A percentile compares a stretch with the other conserved stretches of the same genome.
Evolutionary conservation across 2,888 invertebrate genomes (phyloP).

Genomic region (Darwinula stevensoni): DNA sequence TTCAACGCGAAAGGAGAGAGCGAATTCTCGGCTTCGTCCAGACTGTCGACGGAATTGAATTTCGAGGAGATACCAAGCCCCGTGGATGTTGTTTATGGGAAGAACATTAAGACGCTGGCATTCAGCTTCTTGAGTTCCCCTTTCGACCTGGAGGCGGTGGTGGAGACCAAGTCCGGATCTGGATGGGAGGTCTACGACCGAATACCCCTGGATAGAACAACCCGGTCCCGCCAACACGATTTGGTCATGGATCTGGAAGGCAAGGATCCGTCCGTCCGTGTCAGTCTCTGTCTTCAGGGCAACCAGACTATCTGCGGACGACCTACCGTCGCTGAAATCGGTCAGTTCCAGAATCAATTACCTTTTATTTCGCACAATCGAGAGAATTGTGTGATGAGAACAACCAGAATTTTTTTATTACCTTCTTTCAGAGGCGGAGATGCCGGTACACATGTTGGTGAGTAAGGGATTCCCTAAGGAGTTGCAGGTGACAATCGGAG

Average conservation of each 20-base stretch:
- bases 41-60: constrained; percentile 51
- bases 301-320: constrained; percentile 46
- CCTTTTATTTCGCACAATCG: too few relatives aligned
- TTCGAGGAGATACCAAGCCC: constrained; percentile 36
- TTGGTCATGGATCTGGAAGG: constrained; percentile 17
- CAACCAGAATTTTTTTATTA: too few relatives aligned
- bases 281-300: constrained; percentile 47
- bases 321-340: constrained; percentile 66
- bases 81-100: constrained; percentile 50
- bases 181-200: constrained; percentile 24
- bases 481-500: too few relatives aligned
- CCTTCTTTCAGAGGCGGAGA: too few relatives aligned
- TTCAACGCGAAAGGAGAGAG: constrained; percentile 62
- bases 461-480: too few relatives aligned
- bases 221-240: too few relatives aligned
- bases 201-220: constrained; percentile 17
- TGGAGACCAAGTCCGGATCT: too few relatives aligned
- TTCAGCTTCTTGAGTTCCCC: constrained; percentile 51
- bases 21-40: constrained; percentile 53
- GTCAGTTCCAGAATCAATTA: too few relatives aligned
- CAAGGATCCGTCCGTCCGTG: constrained; percentile 28
- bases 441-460: too few relatives aligned
- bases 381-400: too few relatives aligned
- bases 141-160: constrained; percentile 37
- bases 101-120: constrained; percentile 37